Conservation (phyloP, 1,140 invertebrate genomes). For the Megalonaias nervosa region DNA sequence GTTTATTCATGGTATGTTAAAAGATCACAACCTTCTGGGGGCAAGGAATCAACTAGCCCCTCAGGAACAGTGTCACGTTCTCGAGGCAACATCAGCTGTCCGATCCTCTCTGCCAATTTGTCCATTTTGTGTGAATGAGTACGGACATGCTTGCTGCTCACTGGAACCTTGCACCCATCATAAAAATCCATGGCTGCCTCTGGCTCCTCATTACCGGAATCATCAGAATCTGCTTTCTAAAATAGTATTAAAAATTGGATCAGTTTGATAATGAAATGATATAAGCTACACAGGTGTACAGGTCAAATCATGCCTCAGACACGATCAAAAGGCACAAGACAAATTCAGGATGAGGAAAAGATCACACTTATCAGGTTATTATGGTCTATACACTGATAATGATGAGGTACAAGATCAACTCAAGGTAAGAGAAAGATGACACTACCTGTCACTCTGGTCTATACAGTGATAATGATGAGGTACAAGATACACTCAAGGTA, state of each 20-base stretch:
- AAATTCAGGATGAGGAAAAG: background rate
- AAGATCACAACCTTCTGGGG: conserved; percentile 75
- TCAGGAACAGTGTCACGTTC: conserved; percentile 65
- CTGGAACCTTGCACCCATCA: conserved; percentile 29
- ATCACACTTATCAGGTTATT: background rate
- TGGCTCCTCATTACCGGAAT: conserved; percentile 96
- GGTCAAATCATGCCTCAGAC: background rate
- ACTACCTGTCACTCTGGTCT: no score
- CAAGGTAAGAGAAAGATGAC: no score
- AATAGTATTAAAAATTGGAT: conserved; percentile 18
- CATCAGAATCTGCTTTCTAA: conserved; percentile 90
- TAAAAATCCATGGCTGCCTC: conserved; percentile 72
- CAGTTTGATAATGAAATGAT: background rate
- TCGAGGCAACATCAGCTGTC: conserved; percentile 65
- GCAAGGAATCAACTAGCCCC: conserved; percentile 76
- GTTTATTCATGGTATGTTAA: background rate
- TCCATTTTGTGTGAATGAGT: conserved; percentile 64
- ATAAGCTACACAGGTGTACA: background rate
- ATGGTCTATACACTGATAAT: background rate
- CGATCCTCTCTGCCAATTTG: conserved; percentile 69
- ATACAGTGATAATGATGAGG: background rate
- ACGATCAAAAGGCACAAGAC: background rate
- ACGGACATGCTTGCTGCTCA: conserved; percentile 11
- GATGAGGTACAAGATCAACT: no score
- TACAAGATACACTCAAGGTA: no score